Evolutionary conservation across 2,888 invertebrate species (phyloP).

Genomic region (Platycheirus rosarum): DNA sequence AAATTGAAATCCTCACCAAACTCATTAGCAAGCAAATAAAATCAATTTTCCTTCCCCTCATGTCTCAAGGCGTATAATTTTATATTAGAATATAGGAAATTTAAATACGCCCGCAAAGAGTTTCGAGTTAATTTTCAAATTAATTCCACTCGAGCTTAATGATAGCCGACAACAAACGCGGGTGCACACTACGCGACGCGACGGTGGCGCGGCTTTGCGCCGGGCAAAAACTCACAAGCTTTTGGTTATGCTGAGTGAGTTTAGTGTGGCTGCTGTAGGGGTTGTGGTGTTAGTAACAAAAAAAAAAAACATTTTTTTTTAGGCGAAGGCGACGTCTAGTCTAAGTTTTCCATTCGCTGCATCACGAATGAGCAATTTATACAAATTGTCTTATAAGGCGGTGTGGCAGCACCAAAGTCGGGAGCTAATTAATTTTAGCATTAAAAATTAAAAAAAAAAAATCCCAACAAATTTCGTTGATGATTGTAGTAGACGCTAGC

Average conservation of each 20-base stretch:
- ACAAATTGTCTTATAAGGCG: conserved; percentile 46
- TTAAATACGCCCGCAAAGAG: conserved; percentile 35
- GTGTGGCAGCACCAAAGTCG: not conserved
- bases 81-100: conserved; percentile 33
- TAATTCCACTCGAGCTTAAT: not conserved
- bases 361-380: conserved; percentile 65
- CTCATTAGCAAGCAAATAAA: conserved; percentile 55
- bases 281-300: not conserved
- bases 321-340: conserved; percentile 66
- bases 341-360: conserved; percentile 69
- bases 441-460: conserved; percentile 30
- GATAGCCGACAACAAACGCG: not conserved
- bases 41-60: conserved; percentile 38
- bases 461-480: not conserved
- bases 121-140: conserved; percentile 37
- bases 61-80: conserved; percentile 16
- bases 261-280: not conserved
- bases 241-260: no score
- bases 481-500: conserved; percentile 7
- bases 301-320: no score
- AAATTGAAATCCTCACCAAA: conserved; percentile 33
- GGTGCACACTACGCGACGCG: not conserved
- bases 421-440: conserved; percentile 56
- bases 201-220: no score
- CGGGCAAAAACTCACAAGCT: no score